These are phyloP conservation scores for Candoia aspera DNA, from an alignment of 2,113 vertebrate genomes.

Conservation along the genomic window DNA sequence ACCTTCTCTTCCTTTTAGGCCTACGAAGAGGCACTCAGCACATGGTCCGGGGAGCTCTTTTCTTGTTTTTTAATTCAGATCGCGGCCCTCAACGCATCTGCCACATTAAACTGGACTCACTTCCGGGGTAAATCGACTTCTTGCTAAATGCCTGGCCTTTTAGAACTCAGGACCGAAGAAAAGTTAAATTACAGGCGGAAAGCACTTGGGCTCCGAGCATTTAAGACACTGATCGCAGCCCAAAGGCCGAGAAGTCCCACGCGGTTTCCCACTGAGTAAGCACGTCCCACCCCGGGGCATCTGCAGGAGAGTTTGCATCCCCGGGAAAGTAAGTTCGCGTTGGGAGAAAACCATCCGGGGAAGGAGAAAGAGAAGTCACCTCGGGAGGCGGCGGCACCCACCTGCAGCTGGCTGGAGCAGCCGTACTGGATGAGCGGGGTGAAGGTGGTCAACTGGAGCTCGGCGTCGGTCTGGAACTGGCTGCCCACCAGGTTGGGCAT, in stretches of 20 bases:
- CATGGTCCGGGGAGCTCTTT: neutral
- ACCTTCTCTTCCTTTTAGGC: neutral
- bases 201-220: neutral
- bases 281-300: neutral
- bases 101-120: neutral
- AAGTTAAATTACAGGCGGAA: too few relatives aligned
- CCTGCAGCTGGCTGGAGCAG: slow-evolving; percentile 97
- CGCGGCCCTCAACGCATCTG: neutral
- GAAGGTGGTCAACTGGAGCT: slow-evolving; percentile 96
- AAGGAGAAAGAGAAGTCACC: neutral
- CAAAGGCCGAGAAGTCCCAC: neutral
- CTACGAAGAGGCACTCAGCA: neutral
- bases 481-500: slow-evolving; percentile 98
- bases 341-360: neutral
- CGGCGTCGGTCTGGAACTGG: slow-evolving; percentile 94
- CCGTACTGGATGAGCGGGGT: slow-evolving; percentile 98
- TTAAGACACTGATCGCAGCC: neutral
- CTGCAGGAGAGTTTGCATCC: neutral
- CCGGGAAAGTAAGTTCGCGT: neutral
- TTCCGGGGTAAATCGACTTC: neutral
- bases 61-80: fast-evolving
- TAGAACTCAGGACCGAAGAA: neutral
- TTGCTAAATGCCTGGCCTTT: neutral
- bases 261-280: neutral
- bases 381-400: slow-evolving; percentile 59